Conservation (phyloP, 2,888 invertebrate species). For the Plebejus anna region DNA sequence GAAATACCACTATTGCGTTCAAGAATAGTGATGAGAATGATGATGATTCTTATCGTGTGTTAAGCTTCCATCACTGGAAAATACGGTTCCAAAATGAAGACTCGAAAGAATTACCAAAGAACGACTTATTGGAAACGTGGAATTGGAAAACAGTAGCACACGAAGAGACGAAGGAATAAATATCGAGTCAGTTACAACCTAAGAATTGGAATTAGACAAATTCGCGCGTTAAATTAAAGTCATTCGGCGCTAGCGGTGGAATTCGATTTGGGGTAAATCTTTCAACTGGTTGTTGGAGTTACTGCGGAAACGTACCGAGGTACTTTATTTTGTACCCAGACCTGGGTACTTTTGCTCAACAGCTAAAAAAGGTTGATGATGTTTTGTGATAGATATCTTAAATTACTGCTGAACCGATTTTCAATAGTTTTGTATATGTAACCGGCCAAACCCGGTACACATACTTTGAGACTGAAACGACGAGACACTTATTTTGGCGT, state of each 20-base stretch:
- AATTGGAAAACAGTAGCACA: constrained; percentile 31
- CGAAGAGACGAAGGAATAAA: constrained; percentile 62
- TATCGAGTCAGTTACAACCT: constrained; percentile 76
- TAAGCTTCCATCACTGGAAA: not conserved
- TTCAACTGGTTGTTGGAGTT: constrained; percentile 43
- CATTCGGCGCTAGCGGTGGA: constrained; percentile 60
- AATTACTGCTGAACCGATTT: too few species aligned
- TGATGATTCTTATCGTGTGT: not conserved
- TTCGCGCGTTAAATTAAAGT: constrained; percentile 78
- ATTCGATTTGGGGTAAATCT: constrained; percentile 77
- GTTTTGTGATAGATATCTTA: not conserved
- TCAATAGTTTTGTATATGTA: too few species aligned
- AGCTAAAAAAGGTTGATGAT: not conserved
- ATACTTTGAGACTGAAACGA: too few species aligned
- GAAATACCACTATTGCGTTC: too few species aligned
- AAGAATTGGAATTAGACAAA: constrained; percentile 79
- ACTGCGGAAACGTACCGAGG: not conserved
- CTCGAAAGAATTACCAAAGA: not conserved
- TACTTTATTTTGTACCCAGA: not conserved
- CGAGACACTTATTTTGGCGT: too few species aligned
- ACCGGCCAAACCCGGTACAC: too few species aligned
- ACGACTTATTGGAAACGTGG: constrained; percentile 6
- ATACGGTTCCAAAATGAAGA: not conserved
- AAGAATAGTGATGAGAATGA: not conserved
- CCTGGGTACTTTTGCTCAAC: not conserved